Conservation (phyloP, 2,113 vertebrate genomes). For the Rhynchopsitta pachyrhyncha region DNA sequence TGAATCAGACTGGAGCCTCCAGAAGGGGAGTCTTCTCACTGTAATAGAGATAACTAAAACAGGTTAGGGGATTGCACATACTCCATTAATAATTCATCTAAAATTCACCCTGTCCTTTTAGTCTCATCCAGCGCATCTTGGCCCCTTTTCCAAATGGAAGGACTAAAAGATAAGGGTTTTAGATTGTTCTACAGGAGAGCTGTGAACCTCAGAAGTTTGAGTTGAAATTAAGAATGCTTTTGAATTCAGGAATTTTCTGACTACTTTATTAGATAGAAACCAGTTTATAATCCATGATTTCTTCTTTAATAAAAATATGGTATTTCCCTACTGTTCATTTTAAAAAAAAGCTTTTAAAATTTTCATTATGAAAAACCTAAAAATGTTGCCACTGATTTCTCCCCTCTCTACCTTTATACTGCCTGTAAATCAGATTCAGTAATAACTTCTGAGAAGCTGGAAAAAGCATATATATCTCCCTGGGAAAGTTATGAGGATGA, state of each 20-base stretch:
- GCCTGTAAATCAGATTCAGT: conserved; percentile 45
- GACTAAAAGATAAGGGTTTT: background rate
- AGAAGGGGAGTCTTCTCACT: background rate
- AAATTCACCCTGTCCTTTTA: background rate
- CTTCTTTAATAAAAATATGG: background rate
- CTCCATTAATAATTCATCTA: background rate
- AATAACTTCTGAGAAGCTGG: conserved; percentile 43
- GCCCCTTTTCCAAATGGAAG: background rate
- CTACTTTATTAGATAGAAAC: background rate
- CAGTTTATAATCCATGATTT: background rate
- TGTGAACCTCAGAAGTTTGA: background rate
- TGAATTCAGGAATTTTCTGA: background rate
- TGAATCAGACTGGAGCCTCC: background rate
- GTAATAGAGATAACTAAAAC: background rate
- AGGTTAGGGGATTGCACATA: accelerated
- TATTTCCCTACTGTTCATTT: background rate
- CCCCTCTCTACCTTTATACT: background rate
- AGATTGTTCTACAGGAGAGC: accelerated
- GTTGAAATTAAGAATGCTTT: background rate
- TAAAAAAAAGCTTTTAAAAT: background rate
- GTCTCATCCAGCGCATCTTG: background rate
- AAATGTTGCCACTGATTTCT: background rate
- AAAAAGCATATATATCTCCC: conserved; percentile 52
- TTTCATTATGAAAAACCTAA: conserved; percentile 1
- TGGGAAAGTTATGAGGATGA: conserved; percentile 45